These are phyloP conservation scores for Drosophila ananassae DNA, from an alignment of 1,140 invertebrate genomes.

Conservation along the genomic window DNA sequence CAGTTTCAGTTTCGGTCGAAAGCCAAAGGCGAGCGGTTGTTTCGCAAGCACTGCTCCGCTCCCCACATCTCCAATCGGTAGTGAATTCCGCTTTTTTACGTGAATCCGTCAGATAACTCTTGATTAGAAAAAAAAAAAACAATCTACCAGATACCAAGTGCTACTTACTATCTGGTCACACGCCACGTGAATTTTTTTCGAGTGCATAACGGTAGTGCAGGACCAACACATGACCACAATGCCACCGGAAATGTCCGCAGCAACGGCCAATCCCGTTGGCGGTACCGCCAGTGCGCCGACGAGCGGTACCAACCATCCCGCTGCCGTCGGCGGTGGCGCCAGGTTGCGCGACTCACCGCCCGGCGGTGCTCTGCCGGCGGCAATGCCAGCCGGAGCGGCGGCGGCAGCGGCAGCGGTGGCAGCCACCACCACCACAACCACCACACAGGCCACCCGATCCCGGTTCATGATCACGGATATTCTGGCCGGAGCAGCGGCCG, in stretches of 20 bases:
- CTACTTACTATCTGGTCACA: background rate
- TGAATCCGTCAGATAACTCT: background rate
- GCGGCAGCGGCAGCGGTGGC: constrained; percentile 16
- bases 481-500: constrained; percentile 86
- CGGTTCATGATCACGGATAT: constrained; percentile 93
- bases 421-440: constrained; percentile 67
- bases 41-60: constrained; percentile 38
- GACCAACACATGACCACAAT: constrained; percentile 80
- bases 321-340: constrained; percentile 79
- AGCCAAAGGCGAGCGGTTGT: constrained; percentile 79
- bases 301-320: constrained; percentile 48
- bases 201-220: constrained; percentile 14
- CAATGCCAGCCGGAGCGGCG: constrained; percentile 3
- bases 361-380: constrained; percentile 27
- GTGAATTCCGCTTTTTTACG: background rate
- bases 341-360: constrained; percentile 82
- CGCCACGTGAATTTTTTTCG: constrained; percentile 19
- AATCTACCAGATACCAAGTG: too few relatives aligned
- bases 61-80: background rate
- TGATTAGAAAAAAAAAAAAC: too few relatives aligned
- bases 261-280: constrained; percentile 70
- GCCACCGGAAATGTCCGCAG: constrained; percentile 83
- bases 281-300: constrained; percentile 61
- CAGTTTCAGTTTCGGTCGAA: constrained; percentile 74
- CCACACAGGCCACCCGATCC: constrained; percentile 87